These are phyloP conservation scores for Nothoprocta pentlandii DNA, from an alignment of 2,113 vertebrate genomes.

Conservation along the genomic window DNA sequence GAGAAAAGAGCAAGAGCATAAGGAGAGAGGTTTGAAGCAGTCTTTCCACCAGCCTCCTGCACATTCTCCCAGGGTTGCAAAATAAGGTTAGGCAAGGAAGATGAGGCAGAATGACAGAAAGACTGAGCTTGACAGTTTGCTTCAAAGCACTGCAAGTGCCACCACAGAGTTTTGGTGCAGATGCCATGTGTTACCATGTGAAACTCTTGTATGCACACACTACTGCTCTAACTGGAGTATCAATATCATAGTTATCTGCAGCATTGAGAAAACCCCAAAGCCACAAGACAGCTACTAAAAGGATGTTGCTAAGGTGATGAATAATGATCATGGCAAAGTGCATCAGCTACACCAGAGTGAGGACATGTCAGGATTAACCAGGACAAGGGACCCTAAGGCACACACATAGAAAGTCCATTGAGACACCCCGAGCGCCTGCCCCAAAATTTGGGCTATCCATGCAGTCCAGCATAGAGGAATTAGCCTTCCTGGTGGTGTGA, in stretches of 20 bases:
- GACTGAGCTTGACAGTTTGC: background rate
- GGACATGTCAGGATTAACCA: background rate
- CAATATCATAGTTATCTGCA: background rate
- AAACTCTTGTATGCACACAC: background rate
- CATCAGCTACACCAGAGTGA: background rate
- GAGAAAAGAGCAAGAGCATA: background rate
- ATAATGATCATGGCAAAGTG: background rate
- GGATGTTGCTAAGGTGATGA: background rate
- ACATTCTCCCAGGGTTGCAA: background rate
- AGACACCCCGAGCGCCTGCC: background rate
- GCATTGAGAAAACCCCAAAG: background rate
- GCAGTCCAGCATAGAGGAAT: accelerated
- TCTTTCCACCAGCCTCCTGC: background rate
- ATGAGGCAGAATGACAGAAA: background rate
- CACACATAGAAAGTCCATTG: accelerated
- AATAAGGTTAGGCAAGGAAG: background rate
- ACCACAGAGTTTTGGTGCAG: background rate
- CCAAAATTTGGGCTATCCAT: background rate
- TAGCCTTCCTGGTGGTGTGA: background rate
- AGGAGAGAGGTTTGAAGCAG: too few species aligned
- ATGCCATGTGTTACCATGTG: background rate
- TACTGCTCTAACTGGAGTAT: background rate
- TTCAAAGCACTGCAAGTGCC: background rate
- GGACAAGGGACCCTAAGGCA: background rate
- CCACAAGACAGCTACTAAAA: background rate